Percentiles rank a stretch among this genome's conserved stretches.
These are phyloP conservation scores for Lutjanus erythropterus DNA, from an alignment of 2,113 vertebrate species.

Conservation along the genomic window DNA sequence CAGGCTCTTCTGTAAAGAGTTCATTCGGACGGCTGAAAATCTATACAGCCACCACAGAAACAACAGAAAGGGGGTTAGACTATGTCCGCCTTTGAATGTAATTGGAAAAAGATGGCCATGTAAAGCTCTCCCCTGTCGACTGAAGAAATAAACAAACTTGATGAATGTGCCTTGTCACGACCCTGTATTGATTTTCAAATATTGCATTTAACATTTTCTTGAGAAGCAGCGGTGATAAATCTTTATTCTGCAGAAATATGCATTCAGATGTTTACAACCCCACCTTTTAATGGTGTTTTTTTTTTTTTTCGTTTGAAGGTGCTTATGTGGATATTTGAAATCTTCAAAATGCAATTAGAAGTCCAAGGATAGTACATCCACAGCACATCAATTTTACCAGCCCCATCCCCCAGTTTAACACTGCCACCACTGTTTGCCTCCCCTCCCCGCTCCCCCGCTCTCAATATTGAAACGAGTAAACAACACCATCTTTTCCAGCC, in stretches of 20 bases:
- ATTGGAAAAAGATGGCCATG: conserved; percentile 66
- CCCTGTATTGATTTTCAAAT: conserved; percentile 77
- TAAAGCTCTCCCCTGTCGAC: conserved; percentile 47
- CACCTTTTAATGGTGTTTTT: background rate
- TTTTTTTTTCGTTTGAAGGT: conserved; percentile 5
- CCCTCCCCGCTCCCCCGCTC: conserved; percentile 19
- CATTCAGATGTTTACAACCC: background rate
- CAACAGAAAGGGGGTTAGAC: conserved; percentile 41
- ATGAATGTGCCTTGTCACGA: conserved; percentile 75
- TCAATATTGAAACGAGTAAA: conserved; percentile 75
- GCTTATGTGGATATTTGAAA: conserved; percentile 50
- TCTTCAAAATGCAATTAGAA: conserved; percentile 70
- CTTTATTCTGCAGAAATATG: conserved; percentile 53
- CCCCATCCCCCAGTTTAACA: conserved; percentile 67
- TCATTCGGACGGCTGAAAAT: conserved; percentile 74
- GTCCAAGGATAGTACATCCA: conserved; percentile 45
- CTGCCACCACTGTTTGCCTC: conserved; percentile 55
- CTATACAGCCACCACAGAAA: conserved; percentile 65
- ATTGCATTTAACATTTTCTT: conserved; percentile 62
- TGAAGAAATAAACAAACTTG: conserved; percentile 74
- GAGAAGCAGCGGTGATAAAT: conserved; percentile 68
- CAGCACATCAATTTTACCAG: conserved; percentile 54
- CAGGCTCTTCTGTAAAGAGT: conserved; percentile 58
- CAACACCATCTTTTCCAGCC: conserved; percentile 61
- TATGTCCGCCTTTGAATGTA: conserved; percentile 61